Conservation (phyloP, 1,140 invertebrate species). For the Saccostrea echinata region DNA sequence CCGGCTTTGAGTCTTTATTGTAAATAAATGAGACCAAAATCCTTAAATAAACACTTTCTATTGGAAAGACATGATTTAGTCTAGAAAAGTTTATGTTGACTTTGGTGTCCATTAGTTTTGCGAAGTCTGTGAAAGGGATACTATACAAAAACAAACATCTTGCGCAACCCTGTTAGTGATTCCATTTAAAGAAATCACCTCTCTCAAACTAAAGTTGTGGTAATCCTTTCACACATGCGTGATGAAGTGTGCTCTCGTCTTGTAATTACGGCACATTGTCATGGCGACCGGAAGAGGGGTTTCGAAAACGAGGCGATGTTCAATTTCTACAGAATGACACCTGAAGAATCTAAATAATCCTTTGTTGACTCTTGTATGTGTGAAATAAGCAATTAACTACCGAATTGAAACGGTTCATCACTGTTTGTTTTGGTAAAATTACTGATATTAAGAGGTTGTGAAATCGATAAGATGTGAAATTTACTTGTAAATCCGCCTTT, state of each 20-base stretch:
- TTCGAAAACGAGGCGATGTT: slow-evolving; percentile 1
- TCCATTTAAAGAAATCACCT: slow-evolving; percentile 29
- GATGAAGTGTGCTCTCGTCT: slow-evolving; percentile 32
- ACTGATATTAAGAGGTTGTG: slow-evolving; percentile 2
- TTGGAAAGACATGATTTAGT: slow-evolving; percentile 34
- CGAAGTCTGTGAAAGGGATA: slow-evolving; percentile 4
- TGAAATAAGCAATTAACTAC: slow-evolving; percentile 30
- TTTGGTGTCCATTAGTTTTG: neutral
- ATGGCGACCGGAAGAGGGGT: slow-evolving; percentile 23
- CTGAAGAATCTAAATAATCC: neutral
- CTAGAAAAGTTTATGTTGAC: slow-evolving; percentile 30
- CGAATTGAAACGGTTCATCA: neutral
- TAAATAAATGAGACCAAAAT: slow-evolving; percentile 37
- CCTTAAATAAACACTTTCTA: slow-evolving; percentile 15
- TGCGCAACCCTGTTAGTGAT: slow-evolving; percentile 14
- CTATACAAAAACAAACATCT: slow-evolving; percentile 29
- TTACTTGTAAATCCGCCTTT: slow-evolving; percentile 17
- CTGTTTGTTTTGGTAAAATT: slow-evolving; percentile 29
- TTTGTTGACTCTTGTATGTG: slow-evolving; percentile 16
- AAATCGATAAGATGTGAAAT: slow-evolving; percentile 32
- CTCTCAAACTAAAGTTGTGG: neutral
- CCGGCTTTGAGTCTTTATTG: slow-evolving; percentile 28
- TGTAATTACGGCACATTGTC: slow-evolving; percentile 31
- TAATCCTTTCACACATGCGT: slow-evolving; percentile 31
- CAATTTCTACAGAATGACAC: slow-evolving; percentile 10